A percentile compares a stretch with the other conserved stretches of the same genome.
Evolutionary conservation across 2,888 invertebrate species (phyloP).

Genomic region (Hydropsyche betteni): DNA sequence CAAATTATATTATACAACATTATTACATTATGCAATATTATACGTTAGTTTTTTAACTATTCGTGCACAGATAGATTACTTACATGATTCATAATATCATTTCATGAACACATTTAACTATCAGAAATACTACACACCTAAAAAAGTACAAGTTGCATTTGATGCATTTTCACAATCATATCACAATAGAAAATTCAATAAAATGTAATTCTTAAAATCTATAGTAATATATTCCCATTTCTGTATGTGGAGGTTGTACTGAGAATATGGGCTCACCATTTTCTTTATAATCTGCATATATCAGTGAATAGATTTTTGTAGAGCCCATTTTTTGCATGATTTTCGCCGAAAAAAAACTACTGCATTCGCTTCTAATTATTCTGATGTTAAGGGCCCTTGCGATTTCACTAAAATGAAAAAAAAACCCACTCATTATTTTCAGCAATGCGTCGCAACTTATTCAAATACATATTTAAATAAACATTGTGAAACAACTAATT

Average conservation of each 20-base stretch:
- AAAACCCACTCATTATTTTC: no score
- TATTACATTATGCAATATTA: no score
- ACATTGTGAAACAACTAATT: no score
- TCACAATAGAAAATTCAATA: not conserved
- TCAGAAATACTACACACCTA: not conserved
- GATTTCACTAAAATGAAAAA: slow-evolving; percentile 61
- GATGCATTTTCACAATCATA: not conserved
- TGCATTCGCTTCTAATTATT: slow-evolving; percentile 76
- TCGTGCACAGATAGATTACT: no score
- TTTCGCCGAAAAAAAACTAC: slow-evolving; percentile 79
- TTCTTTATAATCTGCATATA: slow-evolving; percentile 72
- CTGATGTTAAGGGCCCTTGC: slow-evolving; percentile 65
- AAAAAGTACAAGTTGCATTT: slow-evolving; percentile 3
- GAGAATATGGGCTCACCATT: slow-evolving; percentile 70
- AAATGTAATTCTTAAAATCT: slow-evolving; percentile 15
- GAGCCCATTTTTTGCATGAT: slow-evolving; percentile 78
- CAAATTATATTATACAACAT: no score
- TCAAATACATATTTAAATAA: no score
- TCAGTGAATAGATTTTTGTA: slow-evolving; percentile 70
- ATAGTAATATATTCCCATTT: slow-evolving; percentile 29
- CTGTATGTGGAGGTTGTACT: slow-evolving; percentile 71
- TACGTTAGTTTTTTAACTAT: no score
- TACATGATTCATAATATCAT: not conserved
- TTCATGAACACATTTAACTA: not conserved
- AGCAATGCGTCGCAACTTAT: no score